Evolutionary conservation across 2,113 vertebrate genomes (phyloP).

Genomic region (Pristiophorus japonicus): DNA sequence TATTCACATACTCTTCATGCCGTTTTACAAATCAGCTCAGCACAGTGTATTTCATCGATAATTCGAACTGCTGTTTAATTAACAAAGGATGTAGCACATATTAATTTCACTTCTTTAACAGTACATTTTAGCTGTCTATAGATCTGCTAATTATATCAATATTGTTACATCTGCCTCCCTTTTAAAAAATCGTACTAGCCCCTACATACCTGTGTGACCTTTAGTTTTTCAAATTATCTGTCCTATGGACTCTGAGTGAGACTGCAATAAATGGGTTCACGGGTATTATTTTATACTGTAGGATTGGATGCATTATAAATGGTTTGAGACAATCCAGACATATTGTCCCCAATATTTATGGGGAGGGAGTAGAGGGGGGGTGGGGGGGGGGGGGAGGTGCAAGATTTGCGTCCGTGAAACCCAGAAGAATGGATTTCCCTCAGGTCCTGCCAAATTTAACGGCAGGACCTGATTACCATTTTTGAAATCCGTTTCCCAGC

Average conservation of each 20-base stretch:
- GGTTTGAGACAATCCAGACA: no score
- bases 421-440: no score
- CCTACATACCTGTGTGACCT: neutral
- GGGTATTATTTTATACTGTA: neutral
- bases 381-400: no score
- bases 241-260: neutral
- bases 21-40: neutral
- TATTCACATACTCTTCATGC: neutral
- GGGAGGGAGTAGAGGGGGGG: no score
- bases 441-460: no score
- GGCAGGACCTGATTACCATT: no score
- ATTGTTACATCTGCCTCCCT: neutral
- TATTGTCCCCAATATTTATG: no score
- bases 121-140: neutral
- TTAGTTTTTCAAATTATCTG: neutral
- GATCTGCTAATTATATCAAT: neutral
- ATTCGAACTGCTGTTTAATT: neutral
- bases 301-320: no score
- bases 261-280: neutral
- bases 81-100: neutral
- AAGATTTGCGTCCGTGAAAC: no score
- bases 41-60: neutral
- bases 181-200: neutral
- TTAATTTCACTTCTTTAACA: neutral
- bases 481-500: no score